Base-by-base conservation (phyloP, 2,113 vertebrate species). In the Ardeotis arabs region DNA sequence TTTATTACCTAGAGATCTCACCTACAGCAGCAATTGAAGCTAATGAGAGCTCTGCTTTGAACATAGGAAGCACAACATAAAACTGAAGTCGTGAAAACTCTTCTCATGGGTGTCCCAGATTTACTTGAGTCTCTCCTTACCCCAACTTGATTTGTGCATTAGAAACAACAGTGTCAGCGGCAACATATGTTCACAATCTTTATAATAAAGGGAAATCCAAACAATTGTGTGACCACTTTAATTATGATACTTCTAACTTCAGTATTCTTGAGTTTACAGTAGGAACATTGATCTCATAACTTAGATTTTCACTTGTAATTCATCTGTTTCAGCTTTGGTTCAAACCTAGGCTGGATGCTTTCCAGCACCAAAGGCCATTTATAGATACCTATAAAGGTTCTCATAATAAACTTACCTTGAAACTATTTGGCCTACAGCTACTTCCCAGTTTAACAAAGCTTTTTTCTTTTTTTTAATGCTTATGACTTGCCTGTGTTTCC, bases 61-160 rank as follows among this genome's bases (percentile, higher is more conserved):
- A 59, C 8, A 24, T 9, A 45, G 14, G 58, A 52, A 72, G 25
- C 12, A 45, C 28, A 24, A 47, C 24, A 27, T 31, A 80, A 60
- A 86, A 66, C 31, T 21, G 22, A 84, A 58, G 25, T 50, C 1
- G 33, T 19, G 58, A 64, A 72, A 77, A 73, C 24, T 44, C 22
- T 56, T 35, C 18, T 69, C 50, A 13, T 21, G 10, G 25, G 12
- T 27, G 4, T n/a, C 45, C 58, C 67, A 56, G 14, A 27, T 47
- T 67, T 41, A 44, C 21, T 5, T 27, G 5, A 66, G 55, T 70
- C 5, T 53, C 27, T 64, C 10, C 59, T 45, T 70, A 45, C 3
- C 4, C 13, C 22, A 6, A 13, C 2, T 4, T 47, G 9, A 28
- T 19, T 62, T 75, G 41, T 35, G 7, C 0, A 0, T 67, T 66